phyloP scores from a whole-genome alignment of 2,797 vertebrate species.

The Ptychadena robeensis region DNA sequence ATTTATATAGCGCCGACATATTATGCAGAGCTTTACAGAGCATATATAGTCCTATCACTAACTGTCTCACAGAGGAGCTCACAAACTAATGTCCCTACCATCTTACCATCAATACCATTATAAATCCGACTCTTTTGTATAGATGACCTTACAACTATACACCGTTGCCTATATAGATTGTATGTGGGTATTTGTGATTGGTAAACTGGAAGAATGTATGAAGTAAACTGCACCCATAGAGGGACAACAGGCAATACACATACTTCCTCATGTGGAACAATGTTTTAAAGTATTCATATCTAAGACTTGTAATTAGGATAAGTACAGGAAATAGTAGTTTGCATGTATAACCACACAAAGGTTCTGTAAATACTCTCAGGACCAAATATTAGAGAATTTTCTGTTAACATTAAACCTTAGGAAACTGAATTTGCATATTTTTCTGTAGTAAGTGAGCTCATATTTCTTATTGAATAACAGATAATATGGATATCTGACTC shows the following conservation, averaged over 20 bases:
- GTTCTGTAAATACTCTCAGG: neutral
- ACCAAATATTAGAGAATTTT: neutral
- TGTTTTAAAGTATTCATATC: neutral
- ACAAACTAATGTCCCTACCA: no score
- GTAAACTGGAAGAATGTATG: neutral
- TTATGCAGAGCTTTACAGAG: no score
- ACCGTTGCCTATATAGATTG: neutral
- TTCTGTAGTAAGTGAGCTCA: neutral
- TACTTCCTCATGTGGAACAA: neutral
- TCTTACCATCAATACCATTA: no score
- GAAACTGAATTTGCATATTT: neutral
- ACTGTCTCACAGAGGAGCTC: no score
- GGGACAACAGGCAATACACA: neutral
- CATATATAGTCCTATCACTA: no score
- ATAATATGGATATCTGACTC: neutral
- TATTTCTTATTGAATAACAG: neutral
- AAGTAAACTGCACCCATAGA: neutral
- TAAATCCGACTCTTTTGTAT: no score
- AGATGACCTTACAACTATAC: neutral
- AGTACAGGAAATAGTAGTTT: neutral
- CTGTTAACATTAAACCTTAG: neutral
- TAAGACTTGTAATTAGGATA: neutral
- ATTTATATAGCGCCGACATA: no score
- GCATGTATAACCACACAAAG: neutral
- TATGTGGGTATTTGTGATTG: no score